Base-by-base conservation (phyloP, 2,113 vertebrate genomes). In the Psephotus haematonotus region DNA sequence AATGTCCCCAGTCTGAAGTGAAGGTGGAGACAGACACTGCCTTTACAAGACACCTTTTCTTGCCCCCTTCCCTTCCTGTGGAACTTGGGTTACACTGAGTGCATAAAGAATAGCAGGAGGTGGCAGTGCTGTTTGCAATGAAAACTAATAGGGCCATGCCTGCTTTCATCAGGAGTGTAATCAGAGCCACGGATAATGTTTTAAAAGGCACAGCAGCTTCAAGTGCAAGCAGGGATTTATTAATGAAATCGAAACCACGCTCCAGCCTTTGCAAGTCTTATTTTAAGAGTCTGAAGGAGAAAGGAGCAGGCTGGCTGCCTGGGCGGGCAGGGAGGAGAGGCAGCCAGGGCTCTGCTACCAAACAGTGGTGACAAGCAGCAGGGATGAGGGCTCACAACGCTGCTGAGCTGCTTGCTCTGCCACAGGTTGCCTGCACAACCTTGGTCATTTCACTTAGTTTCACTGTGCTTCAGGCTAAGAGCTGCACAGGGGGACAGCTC, bases 121-220 rank as follows among this genome's bases (percentile, higher is more conserved):
- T 85, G 92, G 90, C 95, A 88, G 71, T 27, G 77, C 86, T 92
- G 78, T 68, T 94, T 94, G 93, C 96, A 67, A 9, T 96, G 95
- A 96, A 97, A 97, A 77, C 92, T 94, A 96, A 96, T 97, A 91
- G 91, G 96, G 86, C 90, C 77, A 29, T 89, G 95, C 67, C 91
- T 92, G 95, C 96, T 96, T 97, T 97, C 95, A 97, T 97, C 96
- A 79, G 88, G 92, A 53, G 31, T 94, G 96, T 96, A 96, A 96
- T 90, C 93, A 95, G 96, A 97, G 95, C 93, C 92, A 90, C 12
- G 53, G 92, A 83, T 93, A 96, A 94, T 72, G 88, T 95, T 96
- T 97, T 94, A 95, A 96, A 95, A 96, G 93, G 95, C 95, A 95
- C 95, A 89, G 96, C 95, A 95, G 88, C 88, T 93, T 88, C 91